Percentiles rank a stretch among this genome's conserved stretches.
Evolutionary conservation across 2,797 vertebrate species (phyloP).

Genomic region (Lemur catta): DNA sequence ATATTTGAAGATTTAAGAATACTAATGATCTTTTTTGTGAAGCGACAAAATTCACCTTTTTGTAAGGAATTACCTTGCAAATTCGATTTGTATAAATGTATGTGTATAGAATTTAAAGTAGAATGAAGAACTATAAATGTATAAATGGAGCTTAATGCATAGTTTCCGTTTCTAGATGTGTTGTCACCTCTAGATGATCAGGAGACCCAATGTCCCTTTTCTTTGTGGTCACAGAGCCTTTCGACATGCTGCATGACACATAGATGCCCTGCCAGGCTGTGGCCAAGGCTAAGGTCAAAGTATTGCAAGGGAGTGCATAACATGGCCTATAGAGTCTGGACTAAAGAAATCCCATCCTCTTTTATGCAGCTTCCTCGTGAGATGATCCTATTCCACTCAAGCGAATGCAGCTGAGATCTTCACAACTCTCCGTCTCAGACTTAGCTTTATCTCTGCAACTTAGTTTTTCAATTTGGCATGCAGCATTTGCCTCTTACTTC

Average conservation of each 20-base stretch:
- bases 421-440: not conserved
- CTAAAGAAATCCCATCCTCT: not conserved
- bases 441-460: not conserved
- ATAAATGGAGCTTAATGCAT: not conserved
- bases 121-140: not conserved
- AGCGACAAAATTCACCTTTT: not conserved
- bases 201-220: not conserved
- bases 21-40: not conserved
- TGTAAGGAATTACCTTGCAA: not conserved
- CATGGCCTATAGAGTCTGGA: not conserved
- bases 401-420: not conserved
- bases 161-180: not conserved
- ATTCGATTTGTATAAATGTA: not conserved
- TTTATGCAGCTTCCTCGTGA: not conserved
- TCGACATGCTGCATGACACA: not conserved
- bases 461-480: not conserved
- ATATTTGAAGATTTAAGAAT: not conserved
- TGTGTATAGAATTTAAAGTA: conserved; percentile 11
- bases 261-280: not conserved
- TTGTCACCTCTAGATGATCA: not conserved
- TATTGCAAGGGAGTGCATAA: not conserved
- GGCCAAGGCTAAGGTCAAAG: not conserved
- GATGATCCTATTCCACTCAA: not conserved
- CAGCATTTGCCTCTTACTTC: not conserved
- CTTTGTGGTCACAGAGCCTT: not conserved